Base-by-base conservation (phyloP, 2,888 invertebrate genomes). In the Perizoma flavofasciatum region DNA sequence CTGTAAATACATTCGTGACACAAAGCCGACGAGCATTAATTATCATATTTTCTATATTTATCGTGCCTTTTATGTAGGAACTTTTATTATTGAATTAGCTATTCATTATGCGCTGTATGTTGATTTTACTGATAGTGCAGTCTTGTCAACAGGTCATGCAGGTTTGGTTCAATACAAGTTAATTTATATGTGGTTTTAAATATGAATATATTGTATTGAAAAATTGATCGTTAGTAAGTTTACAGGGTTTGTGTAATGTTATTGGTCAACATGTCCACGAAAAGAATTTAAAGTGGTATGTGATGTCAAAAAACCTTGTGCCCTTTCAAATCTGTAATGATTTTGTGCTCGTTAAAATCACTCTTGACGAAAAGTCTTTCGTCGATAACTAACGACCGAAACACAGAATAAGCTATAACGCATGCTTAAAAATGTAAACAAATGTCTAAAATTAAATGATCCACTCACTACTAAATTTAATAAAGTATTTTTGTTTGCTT, bases 401-500 rank as follows among this genome's bases (percentile, higher is more conserved):
- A 0, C 9, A 5, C n/a, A 2, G 4, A 37, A 37, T 37, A 56
- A 40, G 34, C 22, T 22, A 22, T 22, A 22, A 22, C 22, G 22
- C 3, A 22, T 22, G 22, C 22, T 22, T 22, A 22, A 51, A 45
- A 51, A 48, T 52, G 49, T 54, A 54, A 59, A 49, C 49, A 50
- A 22, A 47, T n/a, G 40, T 53, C 41, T 50, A 51, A 35, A 57
- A 61, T 51, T 45, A 48, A 50, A 46, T 35, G 8, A 45, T 53
- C 10, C n/a, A 53, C 39, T 55, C 43, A 55, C 55, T 47, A 34
- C 43, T 44, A 48, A 37, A 48, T 55, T 57, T 49, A 32, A 53
- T 56, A 47, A 34, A 43, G 10, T 56, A 61, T 54, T 50, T 61
- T 44, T 50, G 43, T 54, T 48, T 48, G 56, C 54, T 46, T 44